Conservation (phyloP, 2,797 vertebrate species). For the Botia kubotai region DNA sequence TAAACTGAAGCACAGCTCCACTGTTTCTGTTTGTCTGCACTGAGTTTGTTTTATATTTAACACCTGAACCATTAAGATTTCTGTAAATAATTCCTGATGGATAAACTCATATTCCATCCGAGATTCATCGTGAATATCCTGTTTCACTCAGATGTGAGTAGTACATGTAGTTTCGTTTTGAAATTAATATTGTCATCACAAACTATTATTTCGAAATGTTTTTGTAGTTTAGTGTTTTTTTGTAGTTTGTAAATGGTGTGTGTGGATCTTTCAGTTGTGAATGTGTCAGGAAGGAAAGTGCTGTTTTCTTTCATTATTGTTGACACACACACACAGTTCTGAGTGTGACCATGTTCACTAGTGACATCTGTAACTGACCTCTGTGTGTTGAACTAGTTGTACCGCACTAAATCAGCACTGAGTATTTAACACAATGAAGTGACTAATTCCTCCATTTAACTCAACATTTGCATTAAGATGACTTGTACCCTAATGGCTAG, state of each 20-base stretch:
- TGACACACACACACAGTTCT: not conserved
- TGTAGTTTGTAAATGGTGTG: not conserved
- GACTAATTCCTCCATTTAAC: constrained; percentile 88
- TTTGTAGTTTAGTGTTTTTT: not conserved
- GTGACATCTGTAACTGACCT: constrained; percentile 71
- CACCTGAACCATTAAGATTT: too few relatives aligned
- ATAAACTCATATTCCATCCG: not conserved
- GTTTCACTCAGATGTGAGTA: too few relatives aligned
- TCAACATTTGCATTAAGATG: constrained; percentile 88
- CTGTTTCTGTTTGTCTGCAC: constrained; percentile 1
- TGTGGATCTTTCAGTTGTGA: not conserved
- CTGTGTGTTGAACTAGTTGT: constrained; percentile 78
- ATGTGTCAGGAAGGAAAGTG: not conserved
- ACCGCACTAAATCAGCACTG: constrained; percentile 85
- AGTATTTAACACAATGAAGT: constrained; percentile 88
- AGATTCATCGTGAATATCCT: too few relatives aligned
- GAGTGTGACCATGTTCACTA: constrained; percentile 22
- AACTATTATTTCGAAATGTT: not conserved
- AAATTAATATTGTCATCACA: not conserved
- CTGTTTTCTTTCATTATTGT: not conserved
- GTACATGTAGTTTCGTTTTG: too few relatives aligned
- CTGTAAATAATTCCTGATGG: not conserved
- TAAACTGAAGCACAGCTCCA: constrained; percentile 28
- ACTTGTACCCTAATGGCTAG: constrained; percentile 92
- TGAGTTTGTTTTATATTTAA: too few relatives aligned